Evolutionary conservation across 1,140 invertebrate genomes (phyloP).

Genomic region (Lithobius niger): DNA sequence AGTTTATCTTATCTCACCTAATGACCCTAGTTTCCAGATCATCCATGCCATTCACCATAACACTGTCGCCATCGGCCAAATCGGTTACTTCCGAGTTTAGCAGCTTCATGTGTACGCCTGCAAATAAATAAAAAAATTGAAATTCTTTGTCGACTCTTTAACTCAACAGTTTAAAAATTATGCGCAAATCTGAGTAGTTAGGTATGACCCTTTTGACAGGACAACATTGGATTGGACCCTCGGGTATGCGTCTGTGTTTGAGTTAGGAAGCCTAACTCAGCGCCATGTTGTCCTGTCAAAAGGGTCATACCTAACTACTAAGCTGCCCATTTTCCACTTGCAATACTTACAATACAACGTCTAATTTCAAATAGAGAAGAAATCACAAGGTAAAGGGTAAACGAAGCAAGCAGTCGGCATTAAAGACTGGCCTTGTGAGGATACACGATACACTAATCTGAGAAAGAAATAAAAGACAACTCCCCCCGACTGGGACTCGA

Average conservation of each 20-base stretch:
- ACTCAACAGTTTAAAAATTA: not conserved
- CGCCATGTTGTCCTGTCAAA: not conserved
- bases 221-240: too few species aligned
- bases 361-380: too few species aligned
- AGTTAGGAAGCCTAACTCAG: not conserved
- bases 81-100: not conserved
- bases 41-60: not conserved
- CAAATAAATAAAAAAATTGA: not conserved
- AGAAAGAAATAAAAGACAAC: too few species aligned
- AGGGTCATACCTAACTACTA: too few species aligned
- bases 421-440: too few species aligned
- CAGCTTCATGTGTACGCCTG: not conserved
- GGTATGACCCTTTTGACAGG: not conserved
- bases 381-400: too few species aligned
- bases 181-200: not conserved
- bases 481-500: too few species aligned
- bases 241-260: not conserved
- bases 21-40: constrained; percentile 6
- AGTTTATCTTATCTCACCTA: not conserved
- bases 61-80: not conserved
- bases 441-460: too few species aligned
- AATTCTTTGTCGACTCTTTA: not conserved
- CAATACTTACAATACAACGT: too few species aligned
- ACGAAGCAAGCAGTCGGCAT: too few species aligned
- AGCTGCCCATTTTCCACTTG: too few species aligned